A percentile compares a stretch with the other conserved stretches of the same genome.
These are phyloP conservation scores for Danio rerio DNA, from an alignment of 2,113 vertebrate species.

Conservation along the genomic window GRCz12tu NC_133191.1:3948001-3948500, in stretches of 20 bases:
- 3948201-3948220: background rate
- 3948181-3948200: background rate
- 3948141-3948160: constrained; percentile 18
- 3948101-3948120: background rate
- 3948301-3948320: background rate
- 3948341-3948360: background rate
- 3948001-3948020: background rate
- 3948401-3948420: background rate
- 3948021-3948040: background rate
- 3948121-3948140: background rate
- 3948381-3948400: background rate
- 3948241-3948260: background rate
- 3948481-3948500: no score
- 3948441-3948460: no score
- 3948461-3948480: no score
- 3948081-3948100: background rate
- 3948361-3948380: background rate
- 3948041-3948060: background rate
- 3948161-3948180: background rate
- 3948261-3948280: constrained; percentile 1
- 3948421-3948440: no score
- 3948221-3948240: background rate
- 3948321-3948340: background rate
- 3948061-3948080: background rate
- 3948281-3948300: background rate